Evolutionary conservation across 2,113 vertebrate species (phyloP).

Genomic region (Zapornia atra): DNA sequence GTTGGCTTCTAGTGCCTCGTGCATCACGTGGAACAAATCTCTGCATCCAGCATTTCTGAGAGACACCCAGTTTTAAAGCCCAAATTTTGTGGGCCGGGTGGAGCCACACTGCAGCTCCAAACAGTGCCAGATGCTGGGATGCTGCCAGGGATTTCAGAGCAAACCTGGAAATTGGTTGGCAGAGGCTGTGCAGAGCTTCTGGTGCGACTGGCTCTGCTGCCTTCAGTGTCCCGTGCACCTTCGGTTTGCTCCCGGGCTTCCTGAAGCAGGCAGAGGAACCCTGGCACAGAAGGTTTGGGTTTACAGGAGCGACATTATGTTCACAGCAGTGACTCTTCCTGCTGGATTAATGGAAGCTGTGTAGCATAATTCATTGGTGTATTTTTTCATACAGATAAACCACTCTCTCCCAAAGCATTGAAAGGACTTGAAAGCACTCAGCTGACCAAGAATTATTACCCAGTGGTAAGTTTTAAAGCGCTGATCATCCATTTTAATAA

Average conservation of each 20-base stretch:
- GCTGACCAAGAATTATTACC: slow-evolving; percentile 97
- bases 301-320: background rate
- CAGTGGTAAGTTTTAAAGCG: slow-evolving; percentile 84
- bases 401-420: slow-evolving; percentile 90
- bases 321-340: background rate
- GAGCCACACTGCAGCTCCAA: background rate
- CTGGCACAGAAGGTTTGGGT: background rate
- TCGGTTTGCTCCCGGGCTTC: background rate
- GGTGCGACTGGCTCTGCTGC: rapidly evolving
- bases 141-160: background rate
- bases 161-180: background rate
- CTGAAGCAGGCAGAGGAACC: background rate
- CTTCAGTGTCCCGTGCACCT: rapidly evolving
- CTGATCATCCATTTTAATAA: slow-evolving; percentile 38
- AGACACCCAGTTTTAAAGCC: background rate
- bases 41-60: background rate
- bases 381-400: slow-evolving; percentile 83
- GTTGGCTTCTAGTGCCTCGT: background rate
- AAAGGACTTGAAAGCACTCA: slow-evolving; percentile 85
- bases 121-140: background rate
- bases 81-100: background rate
- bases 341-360: background rate
- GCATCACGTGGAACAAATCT: background rate
- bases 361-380: slow-evolving; percentile 4
- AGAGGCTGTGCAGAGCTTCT: background rate